phyloP scores from a whole-genome alignment of 2,113 vertebrate species.

The Gnathonemus echidnorhynchus region DNA sequence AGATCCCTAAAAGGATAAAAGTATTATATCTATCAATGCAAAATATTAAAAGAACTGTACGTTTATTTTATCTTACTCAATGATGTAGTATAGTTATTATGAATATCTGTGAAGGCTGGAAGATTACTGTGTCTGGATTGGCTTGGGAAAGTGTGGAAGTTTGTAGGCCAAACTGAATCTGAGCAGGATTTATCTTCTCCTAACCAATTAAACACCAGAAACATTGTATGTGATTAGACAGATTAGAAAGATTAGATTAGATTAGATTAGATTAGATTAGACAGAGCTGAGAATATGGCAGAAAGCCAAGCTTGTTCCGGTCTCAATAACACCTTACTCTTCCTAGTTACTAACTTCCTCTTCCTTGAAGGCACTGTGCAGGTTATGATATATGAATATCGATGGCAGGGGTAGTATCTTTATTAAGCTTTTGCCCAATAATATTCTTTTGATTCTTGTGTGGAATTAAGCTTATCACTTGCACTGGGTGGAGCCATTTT shows the following conservation, averaged over 20 bases:
- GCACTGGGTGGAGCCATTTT: background rate
- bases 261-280: background rate
- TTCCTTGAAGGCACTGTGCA: background rate
- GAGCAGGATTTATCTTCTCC: background rate
- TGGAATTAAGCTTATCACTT: background rate
- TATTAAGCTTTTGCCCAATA: background rate
- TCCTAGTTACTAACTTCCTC: background rate
- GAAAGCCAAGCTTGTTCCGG: background rate
- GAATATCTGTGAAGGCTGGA: background rate
- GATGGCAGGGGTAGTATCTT: background rate
- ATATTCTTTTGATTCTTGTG: background rate
- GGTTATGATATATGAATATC: background rate
- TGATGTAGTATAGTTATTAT: background rate
- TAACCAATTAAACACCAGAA: background rate
- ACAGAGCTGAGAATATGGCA: background rate
- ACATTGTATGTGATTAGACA: background rate
- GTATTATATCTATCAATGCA: background rate
- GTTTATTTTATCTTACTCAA: background rate
- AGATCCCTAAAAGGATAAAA: slow-evolving; percentile 69
- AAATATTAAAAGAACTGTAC: background rate
- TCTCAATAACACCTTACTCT: background rate
- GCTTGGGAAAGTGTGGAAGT: background rate
- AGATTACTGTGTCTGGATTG: background rate
- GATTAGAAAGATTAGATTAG: background rate
- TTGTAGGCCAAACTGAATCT: background rate